A percentile compares a stretch with the other conserved stretches of the same genome.
Evolutionary conservation across 1,140 invertebrate species (phyloP).

Genomic region (Solenopsis invicta): DNA sequence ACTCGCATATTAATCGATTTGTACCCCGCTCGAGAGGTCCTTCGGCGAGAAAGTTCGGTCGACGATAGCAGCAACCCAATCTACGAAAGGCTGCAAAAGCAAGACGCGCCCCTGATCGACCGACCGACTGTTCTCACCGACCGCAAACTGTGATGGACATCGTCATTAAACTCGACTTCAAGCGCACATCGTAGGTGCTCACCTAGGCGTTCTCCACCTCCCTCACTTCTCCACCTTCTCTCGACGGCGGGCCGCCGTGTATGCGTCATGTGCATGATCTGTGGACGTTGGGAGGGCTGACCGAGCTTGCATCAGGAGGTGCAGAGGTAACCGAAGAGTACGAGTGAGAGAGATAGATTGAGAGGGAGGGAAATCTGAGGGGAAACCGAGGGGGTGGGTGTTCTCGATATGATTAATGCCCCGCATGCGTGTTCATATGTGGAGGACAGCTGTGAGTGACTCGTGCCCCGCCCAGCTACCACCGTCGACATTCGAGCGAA

Average conservation of each 20-base stretch:
- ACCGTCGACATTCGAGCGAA: constrained; percentile 65
- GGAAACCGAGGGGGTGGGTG: constrained; percentile 57
- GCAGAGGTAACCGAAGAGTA: constrained; percentile 24
- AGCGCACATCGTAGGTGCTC: constrained; percentile 47
- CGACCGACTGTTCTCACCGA: constrained; percentile 24
- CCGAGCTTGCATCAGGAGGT: constrained; percentile 52
- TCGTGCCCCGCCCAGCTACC: constrained; percentile 70
- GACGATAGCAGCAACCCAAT: constrained; percentile 47
- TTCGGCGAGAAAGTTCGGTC: constrained; percentile 43
- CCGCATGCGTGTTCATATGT: constrained; percentile 75
- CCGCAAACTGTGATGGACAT: constrained; percentile 78
- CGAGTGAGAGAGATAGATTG: constrained; percentile 22
- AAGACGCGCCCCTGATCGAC: constrained; percentile 33
- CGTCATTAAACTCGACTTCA: constrained; percentile 78
- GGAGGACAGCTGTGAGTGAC: constrained; percentile 80
- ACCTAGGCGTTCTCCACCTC: constrained; percentile 13
- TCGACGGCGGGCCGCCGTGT: constrained; percentile 21
- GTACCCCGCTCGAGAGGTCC: constrained; percentile 24
- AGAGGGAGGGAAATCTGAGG: constrained; percentile 1
- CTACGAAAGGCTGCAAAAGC: constrained; percentile 55
- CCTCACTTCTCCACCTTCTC: not conserved
- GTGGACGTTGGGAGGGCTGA: constrained; percentile 43
- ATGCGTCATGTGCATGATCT: constrained; percentile 69
- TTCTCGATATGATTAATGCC: constrained; percentile 82
- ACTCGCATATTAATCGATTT: constrained; percentile 56